These are phyloP conservation scores for Condylostylus longicornis DNA, from an alignment of 1,140 invertebrate species.

Conservation along the genomic window DNA sequence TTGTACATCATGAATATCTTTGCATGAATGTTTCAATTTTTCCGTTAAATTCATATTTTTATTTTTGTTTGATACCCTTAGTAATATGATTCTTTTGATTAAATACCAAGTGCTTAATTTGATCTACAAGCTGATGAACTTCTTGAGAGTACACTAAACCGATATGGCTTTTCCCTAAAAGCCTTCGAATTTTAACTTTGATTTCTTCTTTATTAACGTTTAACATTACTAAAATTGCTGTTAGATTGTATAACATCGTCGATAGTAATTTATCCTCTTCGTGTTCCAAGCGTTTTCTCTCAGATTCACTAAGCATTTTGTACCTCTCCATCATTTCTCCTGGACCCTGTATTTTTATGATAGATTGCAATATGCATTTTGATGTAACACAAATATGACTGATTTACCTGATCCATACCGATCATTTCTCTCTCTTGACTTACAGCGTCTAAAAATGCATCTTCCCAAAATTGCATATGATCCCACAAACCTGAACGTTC, in stretches of 20 bases:
- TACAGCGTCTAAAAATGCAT: slow-evolving; percentile 95
- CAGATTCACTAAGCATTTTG: slow-evolving; percentile 81
- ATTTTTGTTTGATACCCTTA: background rate
- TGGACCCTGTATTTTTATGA: slow-evolving; percentile 45
- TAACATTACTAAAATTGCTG: slow-evolving; percentile 91
- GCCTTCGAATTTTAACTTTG: slow-evolving; percentile 78
- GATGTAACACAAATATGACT: background rate
- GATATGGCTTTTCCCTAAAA: slow-evolving; percentile 96
- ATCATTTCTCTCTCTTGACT: slow-evolving; percentile 98
- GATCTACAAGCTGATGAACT: slow-evolving; percentile 90
- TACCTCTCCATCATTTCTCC: slow-evolving; percentile 99
- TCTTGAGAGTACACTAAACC: slow-evolving; percentile 94
- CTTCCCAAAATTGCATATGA: slow-evolving; percentile 99
- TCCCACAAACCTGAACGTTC: slow-evolving; percentile 84
- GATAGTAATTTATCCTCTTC: slow-evolving; percentile 95
- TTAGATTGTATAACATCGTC: slow-evolving; percentile 91
- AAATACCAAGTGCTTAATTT: slow-evolving; percentile 81
- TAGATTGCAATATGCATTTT: slow-evolving; percentile 8
- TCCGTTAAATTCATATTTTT: too few relatives aligned
- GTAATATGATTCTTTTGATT: background rate
- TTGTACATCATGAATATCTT: too few relatives aligned
- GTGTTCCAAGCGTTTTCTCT: slow-evolving; percentile 89
- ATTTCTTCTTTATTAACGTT: slow-evolving; percentile 75
- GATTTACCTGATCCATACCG: slow-evolving; percentile 83
- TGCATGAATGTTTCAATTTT: too few relatives aligned